Base-by-base conservation (phyloP, 1,140 invertebrate species). In the Lethrus apterus region DNA sequence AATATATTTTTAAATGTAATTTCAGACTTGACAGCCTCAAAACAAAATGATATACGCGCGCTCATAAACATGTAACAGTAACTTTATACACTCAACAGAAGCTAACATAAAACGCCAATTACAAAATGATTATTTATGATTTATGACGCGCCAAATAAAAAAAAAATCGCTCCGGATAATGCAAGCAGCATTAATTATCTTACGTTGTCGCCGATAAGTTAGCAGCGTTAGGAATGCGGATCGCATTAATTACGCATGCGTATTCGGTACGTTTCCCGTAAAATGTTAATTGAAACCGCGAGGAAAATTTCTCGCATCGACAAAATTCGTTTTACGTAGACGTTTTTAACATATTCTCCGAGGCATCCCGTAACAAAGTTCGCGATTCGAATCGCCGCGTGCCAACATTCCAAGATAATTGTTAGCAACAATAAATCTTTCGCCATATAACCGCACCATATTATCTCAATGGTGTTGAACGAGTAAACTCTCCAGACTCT, bases 61-160 rank as follows among this genome's bases (percentile, higher is more conserved):
- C n/a, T n/a, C n/a, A n/a, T n/a, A n/a, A n/a, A n/a, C 14, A 46
- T 46, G 19, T 46, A 31, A 11, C 30, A 31, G 15, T 32, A 46
- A 46, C 36, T 29, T 34, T 46, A 36, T 32, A 24, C 26, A 23
- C 11, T 46, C 35, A 34, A 46, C 44, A 46, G 44, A 36, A 35
- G 44, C 21, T 35, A 46, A 34, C 44, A 24, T 23, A 44, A 44
- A 44, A 44, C 35, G 33, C 30, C 44, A 46, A 46, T 46, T 46
- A 46, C 36, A 46, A 46, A 46, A 33, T 46, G 44, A 46, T 46
- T 46, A 46, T 46, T 46, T 36, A 23, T 46, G 44, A 46, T 46
- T 46, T 46, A 46, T 24, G 44, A 18, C 10, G 18, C 18, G 9
- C 23, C 32, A 14, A 46, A 46, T n/a, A n/a, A n/a, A 46, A 46